Conservation (phyloP, 2,888 invertebrate species). For the Prenolepis imparis region DNA sequence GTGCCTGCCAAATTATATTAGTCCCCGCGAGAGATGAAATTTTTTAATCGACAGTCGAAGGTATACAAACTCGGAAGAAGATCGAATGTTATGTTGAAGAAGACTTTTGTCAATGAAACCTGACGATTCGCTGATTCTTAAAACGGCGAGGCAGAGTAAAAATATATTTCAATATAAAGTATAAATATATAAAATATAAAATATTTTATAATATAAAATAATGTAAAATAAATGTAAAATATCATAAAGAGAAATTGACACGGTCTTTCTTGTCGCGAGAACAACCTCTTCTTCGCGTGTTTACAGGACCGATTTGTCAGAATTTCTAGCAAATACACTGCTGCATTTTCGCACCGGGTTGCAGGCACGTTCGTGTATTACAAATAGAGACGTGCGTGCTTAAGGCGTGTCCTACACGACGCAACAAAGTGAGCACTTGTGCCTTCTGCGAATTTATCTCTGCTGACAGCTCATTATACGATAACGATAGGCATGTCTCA, state of each 20-base stretch:
- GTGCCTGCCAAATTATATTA: constrained; percentile 37
- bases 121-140: neutral
- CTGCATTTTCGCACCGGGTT: constrained; percentile 17
- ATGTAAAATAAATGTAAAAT: neutral
- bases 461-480: constrained; percentile 75
- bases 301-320: constrained; percentile 9
- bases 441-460: constrained; percentile 72
- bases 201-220: too few relatives aligned
- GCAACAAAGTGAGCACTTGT: constrained; percentile 67
- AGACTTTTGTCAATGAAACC: neutral
- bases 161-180: neutral
- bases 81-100: neutral
- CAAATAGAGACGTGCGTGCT: constrained; percentile 62
- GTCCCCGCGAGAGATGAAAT: constrained; percentile 1
- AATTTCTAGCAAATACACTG: constrained; percentile 6
- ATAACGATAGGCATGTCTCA: constrained; percentile 65
- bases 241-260: neutral
- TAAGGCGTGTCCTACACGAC: constrained; percentile 60
- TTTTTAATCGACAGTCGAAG: neutral
- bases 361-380: constrained; percentile 42
- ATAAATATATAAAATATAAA: too few relatives aligned
- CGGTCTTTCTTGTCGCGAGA: neutral
- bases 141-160: neutral
- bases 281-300: neutral
- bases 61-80: neutral